Conservation (phyloP, 2,113 vertebrate species). For the Setophaga coronata region DNA sequence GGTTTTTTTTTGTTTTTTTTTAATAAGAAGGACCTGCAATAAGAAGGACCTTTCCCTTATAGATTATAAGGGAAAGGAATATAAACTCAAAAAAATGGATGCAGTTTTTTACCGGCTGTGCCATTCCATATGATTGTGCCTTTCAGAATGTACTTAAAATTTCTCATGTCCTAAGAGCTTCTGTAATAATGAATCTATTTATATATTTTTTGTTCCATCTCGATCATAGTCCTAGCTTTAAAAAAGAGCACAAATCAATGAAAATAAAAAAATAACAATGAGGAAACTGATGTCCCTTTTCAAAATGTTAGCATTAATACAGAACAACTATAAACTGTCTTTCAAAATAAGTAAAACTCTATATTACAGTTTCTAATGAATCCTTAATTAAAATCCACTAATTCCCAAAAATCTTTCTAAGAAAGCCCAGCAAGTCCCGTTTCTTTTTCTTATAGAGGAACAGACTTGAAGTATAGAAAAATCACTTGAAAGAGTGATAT, state of each 20-base stretch:
- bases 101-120: not conserved
- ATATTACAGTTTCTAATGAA: not conserved
- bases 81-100: rapidly evolving
- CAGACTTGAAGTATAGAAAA: not conserved
- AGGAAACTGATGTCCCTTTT: not conserved
- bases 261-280: not conserved
- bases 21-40: not conserved
- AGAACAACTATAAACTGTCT: not conserved
- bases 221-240: not conserved
- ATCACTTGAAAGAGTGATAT: not conserved
- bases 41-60: not conserved
- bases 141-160: not conserved
- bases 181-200: not conserved
- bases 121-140: not conserved
- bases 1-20: not conserved
- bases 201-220: not conserved
- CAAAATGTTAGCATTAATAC: not conserved
- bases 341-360: not conserved
- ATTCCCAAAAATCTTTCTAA: not conserved
- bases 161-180: not conserved
- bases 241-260: not conserved
- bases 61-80: not conserved
- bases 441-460: not conserved
- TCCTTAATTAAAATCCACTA: not conserved
- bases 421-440: not conserved